A percentile compares a stretch with the other conserved stretches of the same genome.
Evolutionary conservation across 2,113 vertebrate species (phyloP).

Genomic region (Spermophilus dauricus): DNA sequence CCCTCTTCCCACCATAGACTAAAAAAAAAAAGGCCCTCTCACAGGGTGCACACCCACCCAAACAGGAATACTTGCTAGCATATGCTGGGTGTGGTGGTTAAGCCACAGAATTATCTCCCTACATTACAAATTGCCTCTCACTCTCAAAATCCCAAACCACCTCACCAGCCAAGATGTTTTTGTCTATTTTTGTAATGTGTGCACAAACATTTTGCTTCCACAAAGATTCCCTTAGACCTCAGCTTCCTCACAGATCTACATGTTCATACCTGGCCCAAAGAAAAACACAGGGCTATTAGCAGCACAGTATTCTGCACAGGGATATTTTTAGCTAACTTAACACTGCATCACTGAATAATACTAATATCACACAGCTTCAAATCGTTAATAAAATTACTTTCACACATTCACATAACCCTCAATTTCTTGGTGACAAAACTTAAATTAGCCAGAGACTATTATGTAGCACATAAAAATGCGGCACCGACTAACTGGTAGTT

Average conservation of each 20-base stretch:
- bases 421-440: conserved; percentile 73
- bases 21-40: conserved; percentile 36
- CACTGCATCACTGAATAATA: conserved; percentile 66
- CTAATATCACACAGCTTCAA: conserved; percentile 62
- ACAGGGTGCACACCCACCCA: conserved; percentile 30
- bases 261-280: conserved; percentile 44
- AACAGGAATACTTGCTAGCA: background rate
- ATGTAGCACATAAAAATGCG: background rate
- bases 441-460: conserved; percentile 62
- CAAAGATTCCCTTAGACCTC: conserved; percentile 21
- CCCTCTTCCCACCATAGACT: conserved; percentile 40
- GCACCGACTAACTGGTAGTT: background rate
- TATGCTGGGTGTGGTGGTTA: background rate
- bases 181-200: background rate
- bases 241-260: background rate
- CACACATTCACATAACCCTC: conserved; percentile 74
- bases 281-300: background rate
- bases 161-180: background rate
- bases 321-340: conserved; percentile 65
- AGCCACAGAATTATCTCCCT: background rate
- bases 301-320: background rate
- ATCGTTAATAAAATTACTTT: conserved; percentile 81
- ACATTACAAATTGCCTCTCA: background rate
- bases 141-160: conserved; percentile 55
- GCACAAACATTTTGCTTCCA: conserved; percentile 49